phyloP scores from a whole-genome alignment of 2,113 vertebrate genomes.

The Macrotus californicus region DNA sequence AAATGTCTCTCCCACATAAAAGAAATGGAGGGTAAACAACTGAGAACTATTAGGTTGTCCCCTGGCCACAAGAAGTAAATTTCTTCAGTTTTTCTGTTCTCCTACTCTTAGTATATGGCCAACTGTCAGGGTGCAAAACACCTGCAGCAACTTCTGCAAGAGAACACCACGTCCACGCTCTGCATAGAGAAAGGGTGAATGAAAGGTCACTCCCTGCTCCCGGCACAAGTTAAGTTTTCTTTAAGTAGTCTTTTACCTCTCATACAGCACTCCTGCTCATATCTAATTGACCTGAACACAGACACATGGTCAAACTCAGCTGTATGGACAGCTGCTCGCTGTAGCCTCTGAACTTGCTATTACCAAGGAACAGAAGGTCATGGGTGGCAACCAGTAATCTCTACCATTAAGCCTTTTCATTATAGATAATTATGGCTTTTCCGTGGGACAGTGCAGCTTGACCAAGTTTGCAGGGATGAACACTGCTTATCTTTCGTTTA shows the following conservation, averaged over 20 bases:
- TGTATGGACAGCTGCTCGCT: not conserved
- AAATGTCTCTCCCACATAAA: not conserved
- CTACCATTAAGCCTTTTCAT: not conserved
- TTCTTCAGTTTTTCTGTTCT: not conserved
- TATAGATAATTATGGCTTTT: not conserved
- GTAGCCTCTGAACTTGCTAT: not conserved
- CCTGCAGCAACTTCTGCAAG: not conserved
- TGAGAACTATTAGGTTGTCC: not conserved
- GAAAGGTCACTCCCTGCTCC: not conserved
- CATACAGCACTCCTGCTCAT: not conserved
- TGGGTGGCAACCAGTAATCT: not conserved
- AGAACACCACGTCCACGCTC: not conserved
- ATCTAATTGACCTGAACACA: not conserved
- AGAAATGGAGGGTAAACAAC: not conserved
- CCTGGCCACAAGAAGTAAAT: not conserved
- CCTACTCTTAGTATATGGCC: not conserved
- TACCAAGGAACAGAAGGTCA: not conserved
- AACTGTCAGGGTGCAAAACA: too few relatives aligned
- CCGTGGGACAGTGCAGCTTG: not conserved
- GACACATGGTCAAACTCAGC: not conserved
- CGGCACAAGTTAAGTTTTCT: not conserved
- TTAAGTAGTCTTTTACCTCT: not conserved
- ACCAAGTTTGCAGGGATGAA: not conserved
- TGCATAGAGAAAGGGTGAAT: not conserved
- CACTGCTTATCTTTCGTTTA: slow-evolving; percentile 6